Base-by-base conservation (phyloP, 2,113 vertebrate species). In the Laticauda laticaudata region DNA sequence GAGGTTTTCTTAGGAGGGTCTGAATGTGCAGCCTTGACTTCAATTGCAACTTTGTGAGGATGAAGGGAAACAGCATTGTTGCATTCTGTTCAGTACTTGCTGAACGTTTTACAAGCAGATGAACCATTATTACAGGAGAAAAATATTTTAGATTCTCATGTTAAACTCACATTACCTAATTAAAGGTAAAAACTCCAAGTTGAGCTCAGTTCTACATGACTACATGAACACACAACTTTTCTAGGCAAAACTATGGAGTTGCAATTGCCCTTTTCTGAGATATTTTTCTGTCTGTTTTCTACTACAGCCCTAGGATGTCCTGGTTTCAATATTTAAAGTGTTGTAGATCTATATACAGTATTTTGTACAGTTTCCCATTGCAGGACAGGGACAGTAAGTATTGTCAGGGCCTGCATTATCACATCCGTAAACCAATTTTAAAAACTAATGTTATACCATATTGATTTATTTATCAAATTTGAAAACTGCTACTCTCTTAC, bases 1-100 rank as follows among this genome's bases (percentile, higher is more conserved):
- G 91, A 39, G 89, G 21, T 91, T 93, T 53, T 85, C 95, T 92
- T 9, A 11, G 14, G 2, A 51, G 34, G 87, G 88, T 61, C 93
- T 93, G 89, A 95, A 95, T 95, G 43, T 48, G 69, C 87, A 57
- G 56, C 21, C 59, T 21, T 45, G 88, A 75, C 23, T 75, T 95
- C 93, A 81, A 95, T 57, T 93, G 94, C 75, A 54, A 75, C 24
- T 93, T 26, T 61, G 75, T 55, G 88, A 92, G 88, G 88, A 55
- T 57, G 91, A 93, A 92, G 39, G 43, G 21, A 75, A 55, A 57
- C 23, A 1, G 86, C 4, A 91, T 59, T 9, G 91, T 94, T 93
- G 92, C 91, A 3, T 94, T 20, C 15, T 64, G 87, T 55, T 14
- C 91, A 92, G 54, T 92, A 59, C 94, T 95, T 91, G 93, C 15